A percentile compares a stretch with the other conserved stretches of the same genome.
Conservation (phyloP, 2,888 invertebrate species). For the Shargacucullia verbasci region DNA sequence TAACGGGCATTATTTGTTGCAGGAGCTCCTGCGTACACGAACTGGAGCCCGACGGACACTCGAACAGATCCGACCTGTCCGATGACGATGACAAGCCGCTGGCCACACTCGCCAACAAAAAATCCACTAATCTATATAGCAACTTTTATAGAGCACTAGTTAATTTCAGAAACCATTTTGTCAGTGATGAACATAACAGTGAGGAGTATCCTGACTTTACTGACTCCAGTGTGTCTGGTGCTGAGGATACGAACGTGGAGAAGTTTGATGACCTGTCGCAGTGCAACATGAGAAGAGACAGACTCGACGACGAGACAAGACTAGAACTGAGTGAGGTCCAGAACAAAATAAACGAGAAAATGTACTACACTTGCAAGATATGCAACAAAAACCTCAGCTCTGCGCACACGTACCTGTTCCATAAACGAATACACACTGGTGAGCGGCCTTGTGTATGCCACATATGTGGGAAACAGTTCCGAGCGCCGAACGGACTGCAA, state of each 20-base stretch:
- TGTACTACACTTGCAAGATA: conserved; percentile 87
- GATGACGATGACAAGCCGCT: conserved; percentile 76
- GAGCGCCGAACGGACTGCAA: conserved; percentile 90
- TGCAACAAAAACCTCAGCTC: conserved; percentile 90
- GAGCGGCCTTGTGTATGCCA: conserved; percentile 91
- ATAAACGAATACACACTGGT: conserved; percentile 90
- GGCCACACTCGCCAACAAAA: conserved; percentile 61
- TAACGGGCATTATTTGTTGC: conserved; percentile 79
- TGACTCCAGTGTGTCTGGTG: conserved; percentile 66
- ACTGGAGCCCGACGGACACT: conserved; percentile 26
- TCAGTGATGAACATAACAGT: conserved; percentile 54
- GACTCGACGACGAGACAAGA: conserved; percentile 76
- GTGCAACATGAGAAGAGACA: conserved; percentile 74
- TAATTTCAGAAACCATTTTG: conserved; percentile 75
- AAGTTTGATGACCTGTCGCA: conserved; percentile 77
- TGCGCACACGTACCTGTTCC: conserved; percentile 90
- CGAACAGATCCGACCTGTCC: conserved; percentile 45
- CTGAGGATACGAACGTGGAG: conserved; percentile 48
- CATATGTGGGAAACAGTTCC: conserved; percentile 91
- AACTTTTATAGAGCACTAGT: conserved; percentile 74
- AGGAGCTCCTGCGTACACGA: conserved; percentile 64
- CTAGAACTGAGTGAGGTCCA: conserved; percentile 69
- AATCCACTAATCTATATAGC: conserved; percentile 59
- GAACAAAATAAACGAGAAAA: conserved; percentile 83
- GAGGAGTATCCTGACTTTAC: conserved; percentile 63